Base-by-base conservation (phyloP, 2,888 invertebrate genomes). In the Drosophila merina region DNA sequence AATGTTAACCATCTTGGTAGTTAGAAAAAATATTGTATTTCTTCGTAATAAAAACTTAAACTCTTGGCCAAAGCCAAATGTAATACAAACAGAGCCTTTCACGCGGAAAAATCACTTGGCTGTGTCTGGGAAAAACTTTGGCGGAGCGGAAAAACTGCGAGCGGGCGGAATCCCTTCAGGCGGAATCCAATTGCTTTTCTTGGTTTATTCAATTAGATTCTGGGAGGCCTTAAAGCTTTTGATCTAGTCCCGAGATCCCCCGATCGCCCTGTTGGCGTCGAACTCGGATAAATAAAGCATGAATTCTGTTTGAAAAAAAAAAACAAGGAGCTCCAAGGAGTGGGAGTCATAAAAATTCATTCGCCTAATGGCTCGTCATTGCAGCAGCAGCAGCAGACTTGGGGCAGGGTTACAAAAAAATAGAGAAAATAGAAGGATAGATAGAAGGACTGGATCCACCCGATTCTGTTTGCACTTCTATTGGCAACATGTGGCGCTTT, bases 401-500 rank as follows among this genome's bases (percentile, higher is more conserved):
- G 20, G 26, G 26, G 20, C 44, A 25, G n/a, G 33, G 45, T n/a
- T n/a, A 36, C 36, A n/a, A 36, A 36, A 36, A n/a, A 36, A 31
- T 14, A 20, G 6, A n/a, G 20, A 3, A 40, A 40, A 45, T 8
- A 57, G 74, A 58, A 68, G 59, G 58, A 49, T 7, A 56, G 74
- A 14, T 14, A 14, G 14, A 14, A 14, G 51, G 72, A 64, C 57
- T 64, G 57, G 69, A 64, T 66, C 62, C 67, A 58, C 48, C 76
- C 79, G 77, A 77, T 76, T 79, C 69, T 77, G 74, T 81, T 74
- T 85, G 74, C 79, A 72, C 75, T 87, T 70, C 73, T 76, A 84
- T 84, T 84, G 84, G 84, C 85, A 85, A 86, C 85, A 85, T 85
- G 81, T 85, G 88, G 88, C 66, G 84, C 86, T 88, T 85, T 85